A percentile compares a stretch with the other conserved stretches of the same genome.
phyloP scores from a whole-genome alignment of 2,797 vertebrate genomes.

The Pteropus rufus region DNA sequence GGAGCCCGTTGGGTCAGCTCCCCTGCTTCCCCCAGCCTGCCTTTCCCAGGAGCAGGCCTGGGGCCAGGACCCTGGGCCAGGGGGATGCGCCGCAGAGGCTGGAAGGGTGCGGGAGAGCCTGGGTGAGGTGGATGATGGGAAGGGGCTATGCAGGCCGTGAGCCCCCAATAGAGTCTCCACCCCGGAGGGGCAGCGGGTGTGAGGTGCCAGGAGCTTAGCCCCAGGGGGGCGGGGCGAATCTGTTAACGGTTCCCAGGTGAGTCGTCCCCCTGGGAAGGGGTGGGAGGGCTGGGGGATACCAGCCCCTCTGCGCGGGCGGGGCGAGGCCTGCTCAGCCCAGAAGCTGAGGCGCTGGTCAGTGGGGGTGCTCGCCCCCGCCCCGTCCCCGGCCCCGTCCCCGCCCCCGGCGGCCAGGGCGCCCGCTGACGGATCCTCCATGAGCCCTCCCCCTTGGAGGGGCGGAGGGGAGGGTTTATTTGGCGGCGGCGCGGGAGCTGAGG shows the following conservation, averaged over 20 bases:
- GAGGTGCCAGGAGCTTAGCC: not conserved
- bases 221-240: not conserved
- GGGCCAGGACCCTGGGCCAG: not conserved
- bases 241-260: not conserved
- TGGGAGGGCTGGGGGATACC: not conserved
- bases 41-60: not conserved
- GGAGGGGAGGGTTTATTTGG: not conserved
- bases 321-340: too few species aligned
- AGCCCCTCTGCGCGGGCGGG: too few species aligned
- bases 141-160: not conserved
- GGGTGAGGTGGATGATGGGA: rapidly evolving
- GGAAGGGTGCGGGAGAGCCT: not conserved
- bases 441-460: slow-evolving; percentile 17
- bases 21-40: not conserved
- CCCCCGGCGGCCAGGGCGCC: not conserved
- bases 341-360: not conserved
- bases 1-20: not conserved
- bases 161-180: rapidly evolving
- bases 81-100: not conserved
- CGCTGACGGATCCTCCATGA: not conserved
- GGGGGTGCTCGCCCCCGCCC: not conserved
- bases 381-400: not conserved
- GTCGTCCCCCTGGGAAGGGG: not conserved
- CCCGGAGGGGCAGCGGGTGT: rapidly evolving
- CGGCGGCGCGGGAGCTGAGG: not conserved